These are phyloP conservation scores for Atherinosoma microstoma DNA, from an alignment of 2,797 vertebrate genomes.

Conservation along the genomic window DNA sequence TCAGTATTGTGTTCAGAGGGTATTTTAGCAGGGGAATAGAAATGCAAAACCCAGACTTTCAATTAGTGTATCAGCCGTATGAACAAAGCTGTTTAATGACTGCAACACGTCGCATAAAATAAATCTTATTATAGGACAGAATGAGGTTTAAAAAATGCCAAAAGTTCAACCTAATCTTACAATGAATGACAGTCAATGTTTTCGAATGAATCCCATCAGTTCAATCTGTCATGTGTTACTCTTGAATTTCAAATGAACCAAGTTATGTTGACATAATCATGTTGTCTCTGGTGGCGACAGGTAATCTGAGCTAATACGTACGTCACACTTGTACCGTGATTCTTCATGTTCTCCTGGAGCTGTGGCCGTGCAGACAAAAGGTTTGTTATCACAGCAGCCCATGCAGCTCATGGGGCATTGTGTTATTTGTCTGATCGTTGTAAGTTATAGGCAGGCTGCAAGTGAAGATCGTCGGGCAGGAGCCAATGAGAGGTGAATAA, in stretches of 20 bases:
- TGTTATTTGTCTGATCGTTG: slow-evolving; percentile 38
- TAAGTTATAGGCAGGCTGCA: slow-evolving; percentile 37
- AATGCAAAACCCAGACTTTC: not conserved
- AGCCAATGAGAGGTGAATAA: slow-evolving; percentile 44
- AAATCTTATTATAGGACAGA: slow-evolving; percentile 33
- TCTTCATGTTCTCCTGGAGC: slow-evolving; percentile 5
- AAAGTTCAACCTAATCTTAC: slow-evolving; percentile 30
- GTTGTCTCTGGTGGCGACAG: not conserved
- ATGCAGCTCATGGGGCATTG: slow-evolving; percentile 27
- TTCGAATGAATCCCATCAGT: slow-evolving; percentile 44
- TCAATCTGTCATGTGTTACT: not conserved
- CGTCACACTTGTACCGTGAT: not conserved
- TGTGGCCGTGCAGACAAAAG: slow-evolving; percentile 42
- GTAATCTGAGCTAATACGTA: not conserved
- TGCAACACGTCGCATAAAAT: slow-evolving; percentile 13
- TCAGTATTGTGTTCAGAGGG: not conserved
- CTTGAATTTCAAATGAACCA: not conserved
- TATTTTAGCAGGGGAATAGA: slow-evolving; percentile 11
- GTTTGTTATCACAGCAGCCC: slow-evolving; percentile 24
- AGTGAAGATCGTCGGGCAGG: slow-evolving; percentile 36
- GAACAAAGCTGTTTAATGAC: slow-evolving; percentile 18
- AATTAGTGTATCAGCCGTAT: slow-evolving; percentile 9
- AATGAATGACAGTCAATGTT: slow-evolving; percentile 29
- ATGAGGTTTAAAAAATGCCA: slow-evolving; percentile 26
- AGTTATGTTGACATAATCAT: not conserved